Evolutionary conservation across 2,888 invertebrate genomes (phyloP), one percentile per base, ranked within the genome.

Genomic region (Polydesmus complanatus): DNA sequence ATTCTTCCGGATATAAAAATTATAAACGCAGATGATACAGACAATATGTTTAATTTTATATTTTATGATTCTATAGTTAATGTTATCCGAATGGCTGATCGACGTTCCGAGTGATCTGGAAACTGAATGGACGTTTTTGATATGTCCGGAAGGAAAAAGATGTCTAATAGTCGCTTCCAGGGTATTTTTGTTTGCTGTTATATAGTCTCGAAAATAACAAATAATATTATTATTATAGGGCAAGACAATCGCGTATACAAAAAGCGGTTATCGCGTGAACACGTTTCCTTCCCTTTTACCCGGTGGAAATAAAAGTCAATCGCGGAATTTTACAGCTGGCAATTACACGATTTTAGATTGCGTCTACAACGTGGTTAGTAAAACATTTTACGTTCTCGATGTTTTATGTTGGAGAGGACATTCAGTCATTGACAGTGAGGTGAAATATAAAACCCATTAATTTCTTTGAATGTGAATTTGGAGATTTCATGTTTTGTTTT

Each of bases 81-180:
- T 95, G 88, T 71, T 86, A 62, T 94, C 95, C 0, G 96, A 97
- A 74, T 97, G 95, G 95, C 77, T 97, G 72, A 77, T 85, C 1
- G 89, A 95, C 66, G 81, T 85, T 61, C 97, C 97, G 0, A 77
- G 78, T 26, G 73, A 76, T 65, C 71, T 75, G 60, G 68, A 68
- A 19, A 64, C 68, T 18, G 71, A 77, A 37, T 79, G 78, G 78
- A 64, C 74, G 19, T 71, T 78, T 69, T 70, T 77, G 0, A 81
- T 88, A 0, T 91, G 90, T 71, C 96, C 97, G 0, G 80, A 82
- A 69, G 97, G 94, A 23, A 80, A 80, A 62, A 79, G 97, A 60
- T 81, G 83, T 68, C 77, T 97, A n/a, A 78, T 95, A 5, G 81
- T 95, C 21, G 85, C 93, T 14, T 76, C 79, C 63, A 78, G 79